Evolutionary conservation across 1,140 invertebrate species (phyloP).

Genomic region (Musca vetustissima): DNA sequence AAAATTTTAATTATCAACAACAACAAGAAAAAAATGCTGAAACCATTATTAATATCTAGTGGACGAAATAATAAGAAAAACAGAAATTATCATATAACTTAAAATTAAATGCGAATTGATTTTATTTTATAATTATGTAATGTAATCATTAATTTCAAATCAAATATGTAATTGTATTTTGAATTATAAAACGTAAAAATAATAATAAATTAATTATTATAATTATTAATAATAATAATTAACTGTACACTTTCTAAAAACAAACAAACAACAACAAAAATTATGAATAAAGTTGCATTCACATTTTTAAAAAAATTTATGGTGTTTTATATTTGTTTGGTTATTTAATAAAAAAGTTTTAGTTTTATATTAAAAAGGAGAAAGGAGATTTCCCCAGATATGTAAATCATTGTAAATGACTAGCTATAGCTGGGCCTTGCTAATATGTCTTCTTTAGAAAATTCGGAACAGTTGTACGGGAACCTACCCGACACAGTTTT

Average conservation of each 20-base stretch:
- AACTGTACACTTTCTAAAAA: conserved; percentile 45
- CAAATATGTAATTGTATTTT: conserved; percentile 45
- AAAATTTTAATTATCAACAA: conserved; percentile 43
- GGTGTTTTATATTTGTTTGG: too few species aligned
- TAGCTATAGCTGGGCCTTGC: too few species aligned
- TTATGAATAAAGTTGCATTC: conserved; percentile 53
- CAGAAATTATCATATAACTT: conserved; percentile 13
- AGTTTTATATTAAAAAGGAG: too few species aligned
- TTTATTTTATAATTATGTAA: conserved; percentile 42
- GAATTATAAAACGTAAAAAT: conserved; percentile 32
- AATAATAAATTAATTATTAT: conserved; percentile 30
- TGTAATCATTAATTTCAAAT: conserved; percentile 36
- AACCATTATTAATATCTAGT: background rate
- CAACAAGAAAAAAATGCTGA: background rate
- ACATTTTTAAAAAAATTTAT: conserved; percentile 32
- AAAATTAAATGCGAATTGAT: conserved; percentile 12
- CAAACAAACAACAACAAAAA: conserved; percentile 16
- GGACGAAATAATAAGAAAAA: background rate
- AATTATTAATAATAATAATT: conserved; percentile 34
- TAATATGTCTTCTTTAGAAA: too few species aligned
- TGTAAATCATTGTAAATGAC: too few species aligned
- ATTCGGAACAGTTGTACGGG: too few species aligned
- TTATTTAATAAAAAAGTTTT: too few species aligned
- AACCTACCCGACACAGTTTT: too few species aligned
- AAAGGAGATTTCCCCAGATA: too few species aligned